A percentile compares a stretch with the other conserved stretches of the same genome.
phyloP scores from a whole-genome alignment of 53 echinoderm and acorn worm genomes.

The Crossaster papposus region DNA sequence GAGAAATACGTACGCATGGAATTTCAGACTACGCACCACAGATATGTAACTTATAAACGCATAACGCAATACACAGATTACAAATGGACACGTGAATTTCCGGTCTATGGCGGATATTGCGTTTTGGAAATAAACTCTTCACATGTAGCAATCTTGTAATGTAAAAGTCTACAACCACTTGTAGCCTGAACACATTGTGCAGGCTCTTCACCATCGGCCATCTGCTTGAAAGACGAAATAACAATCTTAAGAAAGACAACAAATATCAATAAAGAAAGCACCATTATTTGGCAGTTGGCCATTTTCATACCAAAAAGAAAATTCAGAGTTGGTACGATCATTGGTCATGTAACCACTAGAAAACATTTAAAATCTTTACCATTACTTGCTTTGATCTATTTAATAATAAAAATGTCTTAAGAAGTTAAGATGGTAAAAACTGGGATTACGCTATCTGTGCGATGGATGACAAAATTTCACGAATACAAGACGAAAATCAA shows the following conservation, averaged over 20 bases:
- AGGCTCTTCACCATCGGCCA: neutral
- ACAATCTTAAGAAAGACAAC: constrained; percentile 29
- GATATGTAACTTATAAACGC: no score
- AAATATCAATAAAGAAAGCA: constrained; percentile 41
- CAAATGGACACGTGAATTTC: no score
- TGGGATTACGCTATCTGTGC: neutral
- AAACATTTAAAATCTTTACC: no score
- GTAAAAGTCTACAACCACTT: neutral
- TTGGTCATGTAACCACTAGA: no score
- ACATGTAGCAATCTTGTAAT: neutral
- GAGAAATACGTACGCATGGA: no score
- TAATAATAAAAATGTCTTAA: neutral
- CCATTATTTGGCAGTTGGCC: constrained; percentile 18
- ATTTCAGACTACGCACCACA: no score
- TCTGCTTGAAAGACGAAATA: constrained; percentile 43
- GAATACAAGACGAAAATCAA: neutral
- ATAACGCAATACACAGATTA: no score
- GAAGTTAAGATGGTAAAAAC: neutral
- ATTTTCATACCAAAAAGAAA: neutral
- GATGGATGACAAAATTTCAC: neutral
- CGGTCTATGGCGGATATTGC: no score
- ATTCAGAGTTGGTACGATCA: neutral
- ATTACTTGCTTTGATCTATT: no score
- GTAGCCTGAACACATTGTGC: neutral
- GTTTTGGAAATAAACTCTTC: neutral